Base-by-base conservation (phyloP, 2,888 invertebrate genomes). In the Proisotoma minuta region DNA sequence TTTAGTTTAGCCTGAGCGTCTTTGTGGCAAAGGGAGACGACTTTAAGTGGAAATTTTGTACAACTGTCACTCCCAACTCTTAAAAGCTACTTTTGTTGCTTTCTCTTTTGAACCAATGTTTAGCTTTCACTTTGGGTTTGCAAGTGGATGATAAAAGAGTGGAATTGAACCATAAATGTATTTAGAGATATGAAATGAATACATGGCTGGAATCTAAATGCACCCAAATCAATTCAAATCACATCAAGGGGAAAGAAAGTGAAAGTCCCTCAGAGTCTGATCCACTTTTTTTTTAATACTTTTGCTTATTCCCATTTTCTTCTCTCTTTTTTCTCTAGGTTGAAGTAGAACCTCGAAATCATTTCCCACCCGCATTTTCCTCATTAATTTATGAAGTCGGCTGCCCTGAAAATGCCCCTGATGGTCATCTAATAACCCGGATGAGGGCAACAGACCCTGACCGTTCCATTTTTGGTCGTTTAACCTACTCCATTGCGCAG, bases 381-480 rank as follows among this genome's bases (percentile, higher is more conserved):
- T 86, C 89, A 76, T 80, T 85, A 1, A 81, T 87, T 63, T 86
- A 91, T 76, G 89, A 91, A 75, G 89, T 88, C 4, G 85, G 85
- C 62, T 85, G 92, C 15, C 79, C 82, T 22, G 96, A 97, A 80
- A 93, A 93, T 79, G 84, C 85, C 75, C 81, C 85, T 54, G 83
- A 87, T 43, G 92, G 91, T 12, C 83, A 85, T 74, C 79, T 85
- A 65, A 86, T 96, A 29, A 84, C 87, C 34, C 85, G 84, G 78
- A 85, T 92, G 2, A 84, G 85, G 64, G 96, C 96, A 15, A 82
- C 81, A 53, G 96, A 96, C 77, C 82, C 84, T 40, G 92, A 95
- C 79, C 84, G 86, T 68, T 92, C 91, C 4, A 86, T 86, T 63
- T 81, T 79, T 75, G 82, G 82, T 3, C 77, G 78, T 40, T 78